A percentile compares a stretch with the other conserved stretches of the same genome.
Evolutionary conservation across 2,888 invertebrate genomes (phyloP).

Genomic region (Andrena trimmerana): DNA sequence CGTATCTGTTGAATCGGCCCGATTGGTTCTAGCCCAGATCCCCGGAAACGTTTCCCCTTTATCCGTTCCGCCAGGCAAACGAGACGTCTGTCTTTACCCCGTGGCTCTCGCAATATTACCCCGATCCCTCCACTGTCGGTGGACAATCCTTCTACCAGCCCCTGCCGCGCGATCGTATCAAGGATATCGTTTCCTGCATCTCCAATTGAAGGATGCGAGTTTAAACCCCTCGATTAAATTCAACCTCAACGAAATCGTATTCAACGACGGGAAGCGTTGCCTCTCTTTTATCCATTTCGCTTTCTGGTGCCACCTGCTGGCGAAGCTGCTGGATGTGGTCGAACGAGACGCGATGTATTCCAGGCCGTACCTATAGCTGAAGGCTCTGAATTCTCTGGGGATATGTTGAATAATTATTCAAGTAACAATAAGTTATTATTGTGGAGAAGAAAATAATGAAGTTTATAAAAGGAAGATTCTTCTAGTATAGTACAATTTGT

Average conservation of each 20-base stretch:
- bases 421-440: too few relatives aligned
- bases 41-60: slow-evolving; percentile 53
- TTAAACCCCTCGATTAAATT: slow-evolving; percentile 55
- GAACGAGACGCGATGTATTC: too few relatives aligned
- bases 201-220: slow-evolving; percentile 39
- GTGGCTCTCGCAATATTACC: slow-evolving; percentile 30
- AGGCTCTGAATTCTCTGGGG: neutral
- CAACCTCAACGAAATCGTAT: slow-evolving; percentile 43
- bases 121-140: neutral
- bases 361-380: neutral
- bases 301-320: neutral
- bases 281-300: neutral
- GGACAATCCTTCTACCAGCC: slow-evolving; percentile 36
- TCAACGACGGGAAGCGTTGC: neutral
- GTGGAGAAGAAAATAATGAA: too few relatives aligned
- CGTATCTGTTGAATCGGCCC: slow-evolving; percentile 53
- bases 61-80: slow-evolving; percentile 59
- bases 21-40: slow-evolving; percentile 59
- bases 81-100: slow-evolving; percentile 47
- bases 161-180: slow-evolving; percentile 28
- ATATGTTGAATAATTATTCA: too few relatives aligned
- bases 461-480: too few relatives aligned
- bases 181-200: slow-evolving; percentile 39
- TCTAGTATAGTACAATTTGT: too few relatives aligned
- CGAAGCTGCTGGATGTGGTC: neutral